Base-by-base conservation (phyloP, 2,888 invertebrate species). In the Drosophila monieri region DNA sequence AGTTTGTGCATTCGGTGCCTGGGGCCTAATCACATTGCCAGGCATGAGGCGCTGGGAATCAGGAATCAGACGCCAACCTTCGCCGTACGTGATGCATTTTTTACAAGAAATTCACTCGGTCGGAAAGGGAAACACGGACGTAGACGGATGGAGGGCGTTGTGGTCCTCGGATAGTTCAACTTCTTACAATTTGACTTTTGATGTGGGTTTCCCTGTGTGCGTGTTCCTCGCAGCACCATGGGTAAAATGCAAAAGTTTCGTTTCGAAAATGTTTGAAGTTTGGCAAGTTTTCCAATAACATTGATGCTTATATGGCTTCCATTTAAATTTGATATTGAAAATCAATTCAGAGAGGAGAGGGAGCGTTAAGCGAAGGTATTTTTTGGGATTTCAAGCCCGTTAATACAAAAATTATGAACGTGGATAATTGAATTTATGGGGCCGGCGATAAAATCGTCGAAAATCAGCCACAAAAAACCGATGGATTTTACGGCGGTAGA, bases 1-100 rank as follows among this genome's bases (percentile, higher is more conserved):
- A 80, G 74, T 76, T 80, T 55, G 62, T 64, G 62, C 62, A 64
- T 46, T 53, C 54, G 23, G 67, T 57, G 67, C 67, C 49, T 39
- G 53, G 72, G 80, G 73, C 74, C 83, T 81, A 81, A 81, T 81
- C 81, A 81, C 78, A 83, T 81, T 83, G 85, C 67, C 79, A 74
- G 55, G 55, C 55, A 53, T 51, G 58, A 48, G 55, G 55, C 58
- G 83, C 68, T 77, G 72, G 55, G 51, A 51, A 53, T 51, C 67
- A 61, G 55, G 55, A 43, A 56, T 61, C 54, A 51, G 74, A 53
- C 70, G 61, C 48, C 52, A 68, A 60, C 62, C 69, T 68, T 74
- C 49, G 66, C 70, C 48, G 67, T 80, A 81, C 81, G 81, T 81
- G 81, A 79, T 81, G 83, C 83, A 81, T 83, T 81, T 64, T 85